These are phyloP conservation scores for Heliothis peltigera DNA, from an alignment of 2,888 invertebrate genomes.

Conservation along the genomic window DNA sequence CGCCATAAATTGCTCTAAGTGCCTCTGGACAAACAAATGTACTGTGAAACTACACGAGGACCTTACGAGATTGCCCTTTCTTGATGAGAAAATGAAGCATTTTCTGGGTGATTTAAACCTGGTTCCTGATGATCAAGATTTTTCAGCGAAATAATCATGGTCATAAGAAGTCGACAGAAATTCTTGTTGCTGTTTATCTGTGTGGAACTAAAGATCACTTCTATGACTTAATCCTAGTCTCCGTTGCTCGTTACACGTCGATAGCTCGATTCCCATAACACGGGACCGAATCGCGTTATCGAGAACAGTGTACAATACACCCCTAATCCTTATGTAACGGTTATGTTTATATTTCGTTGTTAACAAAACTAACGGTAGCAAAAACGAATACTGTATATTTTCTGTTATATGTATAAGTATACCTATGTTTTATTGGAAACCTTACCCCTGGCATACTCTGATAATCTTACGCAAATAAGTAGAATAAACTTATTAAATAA, in stretches of 20 bases:
- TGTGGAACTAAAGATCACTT: no score
- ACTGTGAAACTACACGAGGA: constrained; percentile 61
- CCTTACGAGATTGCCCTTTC: constrained; percentile 20
- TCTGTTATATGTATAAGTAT: not conserved
- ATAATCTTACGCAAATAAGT: constrained; percentile 41
- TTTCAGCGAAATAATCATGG: not conserved
- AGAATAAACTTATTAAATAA: constrained; percentile 42
- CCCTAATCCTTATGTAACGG: constrained; percentile 12
- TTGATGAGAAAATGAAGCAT: constrained; percentile 16
- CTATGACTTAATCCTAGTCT: not conserved
- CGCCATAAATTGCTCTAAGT: constrained; percentile 67
- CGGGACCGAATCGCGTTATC: constrained; percentile 8
- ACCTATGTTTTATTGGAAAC: constrained; percentile 4
- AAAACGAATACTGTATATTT: constrained; percentile 4
- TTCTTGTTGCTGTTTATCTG: no score
- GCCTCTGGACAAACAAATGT: constrained; percentile 67
- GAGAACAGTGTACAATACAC: constrained; percentile 17
- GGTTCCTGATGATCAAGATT: not conserved
- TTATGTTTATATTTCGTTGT: constrained; percentile 13
- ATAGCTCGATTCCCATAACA: constrained; percentile 15
- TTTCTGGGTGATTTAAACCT: not conserved
- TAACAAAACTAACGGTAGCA: constrained; percentile 1
- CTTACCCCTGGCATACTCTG: constrained; percentile 12
- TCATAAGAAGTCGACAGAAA: no score
- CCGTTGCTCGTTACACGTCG: constrained; percentile 11